A percentile compares a stretch with the other conserved stretches of the same genome.
phyloP scores from a whole-genome alignment of 2,113 vertebrate species.

The Dinomys branickii region DNA sequence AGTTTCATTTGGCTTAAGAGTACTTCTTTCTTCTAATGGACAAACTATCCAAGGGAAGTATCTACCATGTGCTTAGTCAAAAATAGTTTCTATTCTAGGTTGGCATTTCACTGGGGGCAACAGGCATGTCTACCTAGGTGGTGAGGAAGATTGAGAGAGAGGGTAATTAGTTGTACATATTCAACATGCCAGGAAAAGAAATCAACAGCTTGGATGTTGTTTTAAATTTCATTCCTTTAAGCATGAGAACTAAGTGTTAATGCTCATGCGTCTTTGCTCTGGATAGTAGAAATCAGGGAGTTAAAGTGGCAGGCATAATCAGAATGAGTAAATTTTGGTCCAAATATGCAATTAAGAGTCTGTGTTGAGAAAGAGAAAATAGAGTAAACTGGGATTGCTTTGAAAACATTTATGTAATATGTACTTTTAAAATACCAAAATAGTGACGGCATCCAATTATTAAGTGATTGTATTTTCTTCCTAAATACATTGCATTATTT shows the following conservation, averaged over 20 bases:
- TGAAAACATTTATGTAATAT: neutral
- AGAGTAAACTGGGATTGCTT: neutral
- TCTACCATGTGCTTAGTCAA: neutral
- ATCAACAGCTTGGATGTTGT: neutral
- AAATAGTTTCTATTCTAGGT: slow-evolving; percentile 27
- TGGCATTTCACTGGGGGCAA: neutral
- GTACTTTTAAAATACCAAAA: neutral
- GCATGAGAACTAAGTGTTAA: neutral
- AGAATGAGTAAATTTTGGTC: neutral
- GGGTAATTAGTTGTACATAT: neutral
- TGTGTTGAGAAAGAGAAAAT: neutral
- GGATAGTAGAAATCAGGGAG: neutral
- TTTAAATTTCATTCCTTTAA: neutral
- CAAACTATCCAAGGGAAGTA: neutral
- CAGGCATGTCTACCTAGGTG: neutral
- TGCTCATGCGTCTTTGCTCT: neutral
- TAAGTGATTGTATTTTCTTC: neutral
- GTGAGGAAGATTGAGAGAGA: neutral
- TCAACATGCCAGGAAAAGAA: neutral
- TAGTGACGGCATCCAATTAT: neutral
- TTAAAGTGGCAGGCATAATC: neutral
- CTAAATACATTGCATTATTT: neutral
- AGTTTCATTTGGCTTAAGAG: slow-evolving; percentile 18
- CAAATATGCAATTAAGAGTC: neutral
- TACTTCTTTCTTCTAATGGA: slow-evolving; percentile 36